Base-by-base conservation (phyloP, 2,797 vertebrate species). In the Amblyopsis hoosieri region DNA sequence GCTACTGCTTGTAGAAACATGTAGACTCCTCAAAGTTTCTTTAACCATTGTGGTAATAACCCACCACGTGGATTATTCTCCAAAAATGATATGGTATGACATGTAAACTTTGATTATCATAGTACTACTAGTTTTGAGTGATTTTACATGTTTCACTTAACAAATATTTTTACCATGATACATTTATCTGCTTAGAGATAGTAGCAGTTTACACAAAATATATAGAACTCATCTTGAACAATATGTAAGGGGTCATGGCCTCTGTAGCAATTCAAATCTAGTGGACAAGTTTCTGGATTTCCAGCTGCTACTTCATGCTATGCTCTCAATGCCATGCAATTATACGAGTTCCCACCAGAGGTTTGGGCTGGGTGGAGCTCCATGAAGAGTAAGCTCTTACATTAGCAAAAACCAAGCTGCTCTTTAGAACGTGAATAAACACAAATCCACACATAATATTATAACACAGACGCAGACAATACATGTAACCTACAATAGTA, bases 291-390 rank as follows among this genome's bases (percentile, higher is more conserved):
- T 57, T 67, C 33, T 7, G 7, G 66, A 58, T 74, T 76, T 81
- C 77, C 84, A 88, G 86, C 89, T 86, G 87, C 89, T 81, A 74
- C 58, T 87, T 83, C 87, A 87, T 79, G 84, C 81, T 84, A 67
- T 64, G 31, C 64, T 81, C 64, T 75, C 71, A 59, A 62, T 80
- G 82, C 85, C 87, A 83, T 85, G 76, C 82, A 85, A 86, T 90
- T 87, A 89, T 68, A 29, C 67, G 45, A 66, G 75, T 81, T 90
- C 87, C 84, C 86, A 87, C 82, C 77, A 76, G 85, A 87, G 78
- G 83, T 80, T 75, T 56, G 69, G 62, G 68, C 71, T 78, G 85
- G 85, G 84, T 89, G 84, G 85, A 85, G 86, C 81, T 80, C 77
- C 59, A 69, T 69, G 58, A 69, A 62, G 61, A 81, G 75, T 80